A percentile compares a stretch with the other conserved stretches of the same genome.
phyloP scores from a whole-genome alignment of 1,140 invertebrate genomes.

The Bombus waltoni region DNA sequence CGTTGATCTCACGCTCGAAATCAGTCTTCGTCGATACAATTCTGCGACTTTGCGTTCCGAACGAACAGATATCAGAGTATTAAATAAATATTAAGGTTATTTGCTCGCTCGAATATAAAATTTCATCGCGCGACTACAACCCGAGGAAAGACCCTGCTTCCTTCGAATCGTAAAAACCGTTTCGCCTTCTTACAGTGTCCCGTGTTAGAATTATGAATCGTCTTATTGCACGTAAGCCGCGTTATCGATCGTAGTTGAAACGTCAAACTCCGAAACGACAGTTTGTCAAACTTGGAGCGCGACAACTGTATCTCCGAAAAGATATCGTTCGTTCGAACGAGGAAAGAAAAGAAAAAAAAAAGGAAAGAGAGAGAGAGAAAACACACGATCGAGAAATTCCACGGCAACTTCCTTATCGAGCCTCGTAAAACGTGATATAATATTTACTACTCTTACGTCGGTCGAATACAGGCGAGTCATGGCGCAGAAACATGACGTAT shows the following conservation, averaged over 20 bases:
- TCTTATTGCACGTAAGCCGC: neutral
- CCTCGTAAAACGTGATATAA: neutral
- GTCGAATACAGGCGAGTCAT: neutral
- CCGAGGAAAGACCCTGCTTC: too few species aligned
- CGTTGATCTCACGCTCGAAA: neutral
- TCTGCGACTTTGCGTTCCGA: too few species aligned
- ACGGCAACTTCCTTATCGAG: neutral
- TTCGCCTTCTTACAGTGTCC: too few species aligned
- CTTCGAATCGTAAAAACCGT: too few species aligned
- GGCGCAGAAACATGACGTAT: neutral
- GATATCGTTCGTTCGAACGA: neutral
- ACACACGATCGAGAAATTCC: neutral
- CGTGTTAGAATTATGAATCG: neutral
- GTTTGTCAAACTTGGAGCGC: neutral
- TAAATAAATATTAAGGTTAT: too few species aligned
- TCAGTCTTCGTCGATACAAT: neutral
- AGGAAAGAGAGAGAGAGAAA: neutral
- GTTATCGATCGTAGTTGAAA: neutral
- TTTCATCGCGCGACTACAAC: too few species aligned
- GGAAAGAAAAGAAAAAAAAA: too few species aligned
- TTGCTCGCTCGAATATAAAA: too few species aligned
- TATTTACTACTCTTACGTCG: neutral
- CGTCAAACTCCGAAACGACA: neutral
- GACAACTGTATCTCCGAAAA: neutral
- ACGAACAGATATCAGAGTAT: too few species aligned